Conservation (phyloP, 2,888 invertebrate species). For the Seladonia tumulorum region DNA sequence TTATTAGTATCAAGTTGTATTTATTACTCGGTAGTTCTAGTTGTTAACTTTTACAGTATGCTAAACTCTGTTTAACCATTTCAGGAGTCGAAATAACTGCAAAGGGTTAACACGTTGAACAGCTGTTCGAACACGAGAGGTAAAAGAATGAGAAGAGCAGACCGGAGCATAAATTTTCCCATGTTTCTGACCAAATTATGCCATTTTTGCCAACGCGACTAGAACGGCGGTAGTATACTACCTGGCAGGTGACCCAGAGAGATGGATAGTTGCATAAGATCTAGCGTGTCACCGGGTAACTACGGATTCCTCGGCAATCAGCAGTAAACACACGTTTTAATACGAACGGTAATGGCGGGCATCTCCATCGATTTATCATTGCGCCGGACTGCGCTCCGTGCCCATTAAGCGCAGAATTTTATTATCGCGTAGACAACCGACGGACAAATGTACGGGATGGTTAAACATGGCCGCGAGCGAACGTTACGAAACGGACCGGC, state of each 20-base stretch:
- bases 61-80: background rate
- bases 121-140: background rate
- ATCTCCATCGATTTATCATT: slow-evolving; percentile 36
- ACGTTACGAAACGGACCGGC: slow-evolving; percentile 33
- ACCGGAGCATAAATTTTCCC: background rate
- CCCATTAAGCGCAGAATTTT: slow-evolving; percentile 59
- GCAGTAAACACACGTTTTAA: slow-evolving; percentile 58
- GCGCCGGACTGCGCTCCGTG: slow-evolving; percentile 45
- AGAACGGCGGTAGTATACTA: background rate
- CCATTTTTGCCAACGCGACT: background rate
- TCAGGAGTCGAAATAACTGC: background rate
- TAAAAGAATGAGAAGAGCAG: background rate
- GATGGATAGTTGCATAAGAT: slow-evolving; percentile 40
- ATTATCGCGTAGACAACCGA: slow-evolving; percentile 56
- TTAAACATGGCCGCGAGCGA: slow-evolving; percentile 19
- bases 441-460: slow-evolving; percentile 32
- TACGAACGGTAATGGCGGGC: slow-evolving; percentile 43
- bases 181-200: background rate
- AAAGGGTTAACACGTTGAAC: background rate
- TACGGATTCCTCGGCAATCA: slow-evolving; percentile 50
- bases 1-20: no score
- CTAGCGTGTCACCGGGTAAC: slow-evolving; percentile 32
- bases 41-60: no score
- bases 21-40: no score
- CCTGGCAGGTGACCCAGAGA: background rate